These are phyloP conservation scores for Pygoscelis antarcticus DNA, from an alignment of 2,113 vertebrate species.

Conservation along the genomic window DNA sequence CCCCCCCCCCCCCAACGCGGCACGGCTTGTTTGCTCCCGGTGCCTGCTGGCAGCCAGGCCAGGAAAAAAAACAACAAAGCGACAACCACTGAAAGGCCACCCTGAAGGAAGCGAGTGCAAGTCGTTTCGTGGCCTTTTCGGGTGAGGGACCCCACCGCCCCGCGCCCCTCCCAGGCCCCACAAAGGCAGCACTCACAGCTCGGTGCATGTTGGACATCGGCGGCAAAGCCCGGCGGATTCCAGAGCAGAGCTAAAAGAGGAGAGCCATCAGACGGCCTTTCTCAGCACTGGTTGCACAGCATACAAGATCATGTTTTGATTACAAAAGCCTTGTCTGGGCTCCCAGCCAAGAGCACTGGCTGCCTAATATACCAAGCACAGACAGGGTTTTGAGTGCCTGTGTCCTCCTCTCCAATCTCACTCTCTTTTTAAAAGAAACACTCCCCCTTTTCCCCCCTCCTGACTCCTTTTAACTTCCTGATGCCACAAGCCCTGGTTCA, in stretches of 20 bases:
- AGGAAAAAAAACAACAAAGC: not conserved
- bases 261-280: slow-evolving; percentile 76
- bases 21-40: not conserved
- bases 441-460: slow-evolving; percentile 29
- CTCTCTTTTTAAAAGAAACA: slow-evolving; percentile 58
- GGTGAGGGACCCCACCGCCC: slow-evolving; percentile 49
- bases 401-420: slow-evolving; percentile 61
- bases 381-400: slow-evolving; percentile 56
- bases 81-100: not conserved
- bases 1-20: not conserved
- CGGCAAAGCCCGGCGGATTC: slow-evolving; percentile 78
- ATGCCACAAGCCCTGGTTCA: slow-evolving; percentile 44
- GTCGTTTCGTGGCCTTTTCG: not conserved
- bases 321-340: slow-evolving; percentile 88
- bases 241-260: slow-evolving; percentile 82
- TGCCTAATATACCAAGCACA: slow-evolving; percentile 78
- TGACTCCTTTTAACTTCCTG: slow-evolving; percentile 33
- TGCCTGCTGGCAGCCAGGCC: not conserved
- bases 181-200: slow-evolving; percentile 85
- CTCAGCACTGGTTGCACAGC: slow-evolving; percentile 83
- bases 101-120: not conserved
- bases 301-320: slow-evolving; percentile 95
- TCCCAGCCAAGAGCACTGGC: slow-evolving; percentile 81
- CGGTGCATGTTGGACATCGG: slow-evolving; percentile 85
- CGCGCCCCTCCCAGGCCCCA: slow-evolving; percentile 49